These are phyloP conservation scores for Procambarus clarkii DNA, from an alignment of 1,140 invertebrate species.

Conservation along the genomic window DNA sequence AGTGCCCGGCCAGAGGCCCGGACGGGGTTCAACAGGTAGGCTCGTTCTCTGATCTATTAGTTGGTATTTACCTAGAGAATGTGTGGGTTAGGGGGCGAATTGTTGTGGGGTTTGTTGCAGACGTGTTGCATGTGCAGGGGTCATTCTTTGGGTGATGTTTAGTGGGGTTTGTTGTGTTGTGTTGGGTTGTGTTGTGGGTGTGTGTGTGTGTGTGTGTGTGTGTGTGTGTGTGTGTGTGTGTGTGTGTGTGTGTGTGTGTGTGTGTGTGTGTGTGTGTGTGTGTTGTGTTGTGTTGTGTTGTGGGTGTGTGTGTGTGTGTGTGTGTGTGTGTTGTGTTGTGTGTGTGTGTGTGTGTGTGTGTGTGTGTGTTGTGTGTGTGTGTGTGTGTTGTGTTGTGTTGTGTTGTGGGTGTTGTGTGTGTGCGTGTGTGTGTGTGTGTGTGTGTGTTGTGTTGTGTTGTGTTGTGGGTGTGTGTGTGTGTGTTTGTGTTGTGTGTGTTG, in stretches of 20 bases:
- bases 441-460: too few relatives aligned
- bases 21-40: conserved; percentile 44
- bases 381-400: too few relatives aligned
- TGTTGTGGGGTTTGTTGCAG: not conserved
- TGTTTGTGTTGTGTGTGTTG: too few relatives aligned
- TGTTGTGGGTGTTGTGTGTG: too few relatives aligned
- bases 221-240: not conserved
- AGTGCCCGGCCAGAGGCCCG: conserved; percentile 32
- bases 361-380: too few relatives aligned
- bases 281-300: not conserved
- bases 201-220: not conserved
- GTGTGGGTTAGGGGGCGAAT: not conserved
- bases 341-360: too few relatives aligned
- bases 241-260: not conserved
- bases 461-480: too few relatives aligned
- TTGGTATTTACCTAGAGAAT: conserved; percentile 4
- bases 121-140: too few relatives aligned
- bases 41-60: conserved; percentile 6
- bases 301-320: too few relatives aligned
- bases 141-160: too few relatives aligned
- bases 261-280: not conserved
- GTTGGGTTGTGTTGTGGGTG: not conserved
- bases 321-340: too few relatives aligned
- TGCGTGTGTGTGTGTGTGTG: too few relatives aligned
- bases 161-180: not conserved